phyloP scores from a whole-genome alignment of 2,113 vertebrate genomes.

The Urocolius indicus region DNA sequence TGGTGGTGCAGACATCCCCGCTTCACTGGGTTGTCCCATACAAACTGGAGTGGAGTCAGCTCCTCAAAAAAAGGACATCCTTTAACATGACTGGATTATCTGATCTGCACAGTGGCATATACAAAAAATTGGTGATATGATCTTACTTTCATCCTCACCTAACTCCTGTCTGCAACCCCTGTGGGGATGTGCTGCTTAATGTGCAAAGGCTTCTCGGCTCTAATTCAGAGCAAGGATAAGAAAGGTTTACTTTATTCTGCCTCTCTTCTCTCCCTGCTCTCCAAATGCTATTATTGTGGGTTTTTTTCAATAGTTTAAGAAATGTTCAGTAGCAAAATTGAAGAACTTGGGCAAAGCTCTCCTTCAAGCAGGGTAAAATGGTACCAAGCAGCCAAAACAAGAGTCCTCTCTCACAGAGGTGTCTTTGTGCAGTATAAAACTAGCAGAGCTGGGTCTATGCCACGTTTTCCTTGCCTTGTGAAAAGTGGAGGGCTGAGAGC shows the following conservation, averaged over 20 bases:
- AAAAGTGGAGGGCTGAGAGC: constrained; percentile 57
- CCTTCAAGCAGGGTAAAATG: constrained; percentile 25
- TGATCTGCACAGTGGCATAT: not conserved
- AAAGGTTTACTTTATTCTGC: not conserved
- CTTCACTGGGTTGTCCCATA: not conserved
- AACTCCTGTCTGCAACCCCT: not conserved
- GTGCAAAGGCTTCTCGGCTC: not conserved
- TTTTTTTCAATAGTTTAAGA: constrained; percentile 12
- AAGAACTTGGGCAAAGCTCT: constrained; percentile 42
- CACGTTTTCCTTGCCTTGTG: constrained; percentile 53
- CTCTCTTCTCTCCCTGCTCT: not conserved
- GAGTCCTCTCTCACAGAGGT: constrained; percentile 50
- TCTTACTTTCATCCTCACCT: constrained; percentile 21
- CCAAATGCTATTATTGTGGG: not conserved
- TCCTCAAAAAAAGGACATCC: not conserved
- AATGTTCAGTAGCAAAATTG: constrained; percentile 41
- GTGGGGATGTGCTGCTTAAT: not conserved
- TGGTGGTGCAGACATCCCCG: not conserved
- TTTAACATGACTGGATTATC: not conserved
- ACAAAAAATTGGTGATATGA: not conserved
- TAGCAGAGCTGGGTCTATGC: constrained; percentile 54
- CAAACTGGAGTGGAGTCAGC: not conserved
- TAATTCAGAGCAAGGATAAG: not conserved
- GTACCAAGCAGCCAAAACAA: constrained; percentile 45
- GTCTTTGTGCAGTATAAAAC: constrained; percentile 60